phyloP scores from a whole-genome alignment of 1,140 invertebrate genomes.

The Papilio xuthus region DNA sequence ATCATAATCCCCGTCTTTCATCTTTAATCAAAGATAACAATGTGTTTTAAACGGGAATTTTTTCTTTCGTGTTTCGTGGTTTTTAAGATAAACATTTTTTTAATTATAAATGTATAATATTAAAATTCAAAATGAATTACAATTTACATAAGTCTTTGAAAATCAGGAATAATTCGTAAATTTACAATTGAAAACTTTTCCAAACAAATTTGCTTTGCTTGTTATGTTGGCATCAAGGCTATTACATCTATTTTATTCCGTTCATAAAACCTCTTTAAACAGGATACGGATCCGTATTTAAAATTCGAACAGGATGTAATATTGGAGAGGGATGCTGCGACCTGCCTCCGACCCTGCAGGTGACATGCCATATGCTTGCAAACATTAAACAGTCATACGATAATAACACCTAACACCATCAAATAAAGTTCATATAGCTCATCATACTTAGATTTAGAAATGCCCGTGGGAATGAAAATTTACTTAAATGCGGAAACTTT shows the following conservation, averaged over 20 bases:
- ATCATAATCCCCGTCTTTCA: no score
- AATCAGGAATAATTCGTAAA: no score
- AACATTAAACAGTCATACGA: slow-evolving; percentile 37
- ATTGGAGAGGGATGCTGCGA: slow-evolving; percentile 73
- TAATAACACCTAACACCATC: slow-evolving; percentile 44
- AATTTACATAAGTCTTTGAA: no score
- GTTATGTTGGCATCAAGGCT: background rate
- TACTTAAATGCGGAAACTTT: slow-evolving; percentile 62
- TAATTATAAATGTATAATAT: no score
- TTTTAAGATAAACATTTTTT: no score
- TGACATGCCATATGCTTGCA: slow-evolving; percentile 60
- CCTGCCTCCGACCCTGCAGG: slow-evolving; percentile 74
- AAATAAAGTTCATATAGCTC: slow-evolving; percentile 37
- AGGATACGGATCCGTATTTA: slow-evolving; percentile 47
- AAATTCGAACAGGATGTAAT: slow-evolving; percentile 71
- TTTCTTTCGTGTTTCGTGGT: no score
- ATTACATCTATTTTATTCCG: background rate
- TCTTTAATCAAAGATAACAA: no score
- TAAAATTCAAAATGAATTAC: no score
- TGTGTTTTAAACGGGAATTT: no score
- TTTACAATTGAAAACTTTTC: no score
- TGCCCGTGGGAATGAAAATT: slow-evolving; percentile 69
- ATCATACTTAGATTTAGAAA: slow-evolving; percentile 32
- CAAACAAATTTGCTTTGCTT: no score
- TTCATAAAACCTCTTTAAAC: slow-evolving; percentile 35